Conservation (phyloP, 2,113 vertebrate species). For the Pedetes capensis region DNA sequence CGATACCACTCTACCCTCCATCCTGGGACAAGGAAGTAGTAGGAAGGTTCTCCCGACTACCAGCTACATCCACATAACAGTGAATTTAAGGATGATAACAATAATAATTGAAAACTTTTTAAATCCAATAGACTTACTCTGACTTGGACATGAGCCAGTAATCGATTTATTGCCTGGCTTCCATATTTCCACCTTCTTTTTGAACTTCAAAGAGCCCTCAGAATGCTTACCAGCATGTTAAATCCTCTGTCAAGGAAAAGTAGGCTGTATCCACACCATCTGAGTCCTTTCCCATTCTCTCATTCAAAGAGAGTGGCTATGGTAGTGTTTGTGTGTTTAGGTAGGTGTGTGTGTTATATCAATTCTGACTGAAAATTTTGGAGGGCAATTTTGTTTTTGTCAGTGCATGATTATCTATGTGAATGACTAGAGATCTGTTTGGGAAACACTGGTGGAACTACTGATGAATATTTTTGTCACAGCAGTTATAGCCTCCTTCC, state of each 20-base stretch:
- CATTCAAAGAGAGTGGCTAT: neutral
- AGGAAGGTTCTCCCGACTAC: neutral
- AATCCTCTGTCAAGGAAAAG: too few relatives aligned
- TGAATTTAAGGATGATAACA: neutral
- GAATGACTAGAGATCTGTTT: neutral
- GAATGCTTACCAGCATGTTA: too few relatives aligned
- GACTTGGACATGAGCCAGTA: neutral
- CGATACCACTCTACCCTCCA: neutral
- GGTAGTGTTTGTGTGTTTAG: neutral
- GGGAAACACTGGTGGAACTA: neutral
- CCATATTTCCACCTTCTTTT: too few relatives aligned
- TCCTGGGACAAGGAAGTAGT: neutral
- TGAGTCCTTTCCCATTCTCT: too few relatives aligned
- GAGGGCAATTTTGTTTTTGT: neutral
- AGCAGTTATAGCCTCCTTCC: neutral
- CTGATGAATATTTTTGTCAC: neutral
- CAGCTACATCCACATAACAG: neutral
- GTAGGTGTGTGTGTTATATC: too few relatives aligned
- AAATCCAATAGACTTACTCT: neutral
- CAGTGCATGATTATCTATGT: neutral
- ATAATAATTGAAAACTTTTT: neutral
- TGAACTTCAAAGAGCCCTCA: too few relatives aligned
- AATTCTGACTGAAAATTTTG: too few relatives aligned
- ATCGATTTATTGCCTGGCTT: neutral
- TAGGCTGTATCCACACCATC: too few relatives aligned